Base-by-base conservation (phyloP, 2,113 vertebrate genomes). In the Beaufortia kweichowensis region DNA sequence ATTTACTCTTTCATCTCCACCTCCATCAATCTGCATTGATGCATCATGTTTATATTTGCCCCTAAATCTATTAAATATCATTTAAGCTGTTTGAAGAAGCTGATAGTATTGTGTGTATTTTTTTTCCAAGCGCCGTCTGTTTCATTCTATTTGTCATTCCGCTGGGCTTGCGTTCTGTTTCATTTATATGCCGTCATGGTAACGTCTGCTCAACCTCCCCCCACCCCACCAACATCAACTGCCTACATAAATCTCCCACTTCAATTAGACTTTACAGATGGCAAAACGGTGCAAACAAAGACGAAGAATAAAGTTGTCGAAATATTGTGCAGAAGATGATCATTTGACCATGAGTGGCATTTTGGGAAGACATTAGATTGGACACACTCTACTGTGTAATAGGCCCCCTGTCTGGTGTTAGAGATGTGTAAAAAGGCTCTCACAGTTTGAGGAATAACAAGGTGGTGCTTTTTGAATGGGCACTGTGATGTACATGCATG, bases 61-160 rank as follows among this genome's bases (percentile, higher is more conserved):
- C 84, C 87, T 87, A 90, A 90, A 68, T 86, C 87, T 89, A 88
- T 90, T 90, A 90, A 91, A 88, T 88, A 87, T 89, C 83, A 88
- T 90, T 91, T 90, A 89, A 87, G 83, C 81, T 67, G 81, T 87
- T 88, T 88, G 78, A 84, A 82, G 85, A 87, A 86, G 85, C 86
- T 86, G 84, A 88, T 88, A 89, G 87, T 90, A 87, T 86, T 82
- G 78, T 82, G 85, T 84, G 85, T 75, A 78, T 85, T 87, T 84
- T 15, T 33, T 28, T 21, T 69, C 31, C 74, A 75, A 11, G 29
- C 79, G 60, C 79, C 35, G 62, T 83, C 79, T 89, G 81, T 77
- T 86, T 79, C 73, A 87, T 29, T 75, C 74, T 70, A 80, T 89
- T 87, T 85, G 85, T 86, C 86, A 84, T 88, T 85, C 84, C 46